Evolutionary conservation across 2,113 vertebrate genomes (phyloP).

Genomic region (Paradoxurus hermaphroditus): DNA sequence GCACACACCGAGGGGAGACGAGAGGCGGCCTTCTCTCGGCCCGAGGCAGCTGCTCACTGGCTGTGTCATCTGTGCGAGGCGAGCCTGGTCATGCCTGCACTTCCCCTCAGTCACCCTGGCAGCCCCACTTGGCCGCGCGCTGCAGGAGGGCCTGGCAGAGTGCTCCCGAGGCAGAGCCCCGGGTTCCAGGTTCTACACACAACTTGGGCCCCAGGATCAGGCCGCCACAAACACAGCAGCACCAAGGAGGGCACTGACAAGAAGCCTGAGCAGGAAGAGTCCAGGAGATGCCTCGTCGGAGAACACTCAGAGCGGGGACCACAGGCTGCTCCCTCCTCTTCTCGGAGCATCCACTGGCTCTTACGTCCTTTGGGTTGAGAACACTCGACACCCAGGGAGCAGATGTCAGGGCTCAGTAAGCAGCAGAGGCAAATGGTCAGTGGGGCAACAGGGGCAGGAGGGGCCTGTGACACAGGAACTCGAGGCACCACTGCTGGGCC

Average conservation of each 20-base stretch:
- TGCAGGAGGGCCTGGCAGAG: not conserved
- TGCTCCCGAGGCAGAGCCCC: not conserved
- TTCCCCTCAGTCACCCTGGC: not conserved
- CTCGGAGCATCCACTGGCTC: not conserved
- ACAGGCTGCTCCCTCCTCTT: not conserved
- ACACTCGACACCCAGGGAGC: rapidly evolving
- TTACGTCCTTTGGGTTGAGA: not conserved
- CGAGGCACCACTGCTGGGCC: not conserved
- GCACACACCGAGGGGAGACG: not conserved
- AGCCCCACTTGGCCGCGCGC: not conserved
- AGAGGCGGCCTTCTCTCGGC: not conserved
- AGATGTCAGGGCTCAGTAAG: not conserved
- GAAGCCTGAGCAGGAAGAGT: not conserved
- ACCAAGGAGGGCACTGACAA: not conserved
- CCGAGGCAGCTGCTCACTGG: not conserved
- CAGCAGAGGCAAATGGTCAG: not conserved
- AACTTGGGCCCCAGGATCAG: not conserved
- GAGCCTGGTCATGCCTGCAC: not conserved
- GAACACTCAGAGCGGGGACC: not conserved
- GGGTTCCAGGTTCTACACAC: not conserved
- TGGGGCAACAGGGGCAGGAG: rapidly evolving
- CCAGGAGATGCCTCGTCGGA: not conserved
- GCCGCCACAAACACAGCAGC: not conserved
- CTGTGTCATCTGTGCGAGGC: not conserved
- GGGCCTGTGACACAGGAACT: not conserved